Base-by-base conservation (phyloP, 2,797 vertebrate genomes). In the Tragopan temminckii region DNA sequence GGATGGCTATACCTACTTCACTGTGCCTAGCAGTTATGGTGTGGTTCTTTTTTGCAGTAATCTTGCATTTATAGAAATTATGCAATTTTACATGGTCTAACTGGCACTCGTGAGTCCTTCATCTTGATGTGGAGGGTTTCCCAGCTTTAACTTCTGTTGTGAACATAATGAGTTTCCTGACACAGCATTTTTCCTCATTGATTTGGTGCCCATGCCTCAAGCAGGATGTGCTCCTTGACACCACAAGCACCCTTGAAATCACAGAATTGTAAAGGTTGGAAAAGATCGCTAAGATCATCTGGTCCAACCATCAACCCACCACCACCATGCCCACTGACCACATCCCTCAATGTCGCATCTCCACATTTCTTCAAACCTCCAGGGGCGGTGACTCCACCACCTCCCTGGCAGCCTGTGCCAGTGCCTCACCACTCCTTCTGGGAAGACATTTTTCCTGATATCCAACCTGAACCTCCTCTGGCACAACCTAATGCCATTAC, bases 141-240 rank as follows among this genome's bases (percentile, higher is more conserved):
- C 57, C 52, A 53, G 21, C 3, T 83, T 93, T 87, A 17, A 78
- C 82, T 88, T 79, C 29, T 58, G 33, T 29, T 85, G 62, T 80
- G 87, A 90, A 85, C 45, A 31, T 55, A 64, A 53, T 14, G 62
- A 35, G 62, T 79, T 90, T 81, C 81, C 89, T 92, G 90, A 93
- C 88, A 45, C 66, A 75, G 76, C 84, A 15, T 76, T 89, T 83
- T 50, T 72, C 69, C 43, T 8, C 15, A 3, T 11, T 92, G 95
- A 85, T 50, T 82, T 59, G 9, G 21, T 85, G 79, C 90, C 81
- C 88, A 53, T 5, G 1, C 8, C 2, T 82, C 66, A 55, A 78
- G 69, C 75, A 69, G 45, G 58, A 68, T 13, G 14, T 14, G 6
- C 46, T 40, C 42, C 84, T 77, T 29, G 58, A 20, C 50, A 3